These are phyloP conservation scores for Sparus aurata DNA, from an alignment of 2,797 vertebrate species.

Conservation along the genomic window DNA sequence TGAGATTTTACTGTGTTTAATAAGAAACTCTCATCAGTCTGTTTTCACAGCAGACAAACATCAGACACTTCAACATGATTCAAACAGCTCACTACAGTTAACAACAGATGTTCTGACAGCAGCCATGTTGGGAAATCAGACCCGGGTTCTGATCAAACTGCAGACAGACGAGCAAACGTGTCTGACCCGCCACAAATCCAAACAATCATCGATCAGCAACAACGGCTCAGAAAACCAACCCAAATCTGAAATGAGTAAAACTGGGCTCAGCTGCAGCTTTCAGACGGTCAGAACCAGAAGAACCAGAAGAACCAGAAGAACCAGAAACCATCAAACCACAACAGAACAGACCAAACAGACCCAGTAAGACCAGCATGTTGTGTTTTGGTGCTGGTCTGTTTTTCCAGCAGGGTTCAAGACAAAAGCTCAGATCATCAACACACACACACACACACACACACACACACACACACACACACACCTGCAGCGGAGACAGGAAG, in stretches of 20 bases:
- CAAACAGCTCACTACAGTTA: background rate
- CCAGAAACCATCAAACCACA: background rate
- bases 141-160: too few species aligned
- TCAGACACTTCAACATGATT: background rate
- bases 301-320: too few species aligned
- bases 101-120: too few species aligned
- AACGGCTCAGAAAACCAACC: background rate
- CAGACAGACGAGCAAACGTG: background rate
- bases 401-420: too few species aligned
- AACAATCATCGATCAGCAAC: background rate
- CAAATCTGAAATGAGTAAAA: background rate
- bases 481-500: slow-evolving; percentile 18
- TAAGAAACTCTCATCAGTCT: background rate
- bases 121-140: background rate
- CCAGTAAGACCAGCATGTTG: too few species aligned
- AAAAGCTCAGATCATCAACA: too few species aligned
- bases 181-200: background rate
- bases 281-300: background rate
- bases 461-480: too few species aligned
- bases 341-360: too few species aligned
- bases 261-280: too few species aligned
- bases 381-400: too few species aligned
- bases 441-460: too few species aligned
- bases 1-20: too few species aligned
- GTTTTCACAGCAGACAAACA: background rate